Evolutionary conservation across 2,797 vertebrate species (phyloP), one percentile per base, ranked within the genome.

Genomic region (Psittacula echo): DNA sequence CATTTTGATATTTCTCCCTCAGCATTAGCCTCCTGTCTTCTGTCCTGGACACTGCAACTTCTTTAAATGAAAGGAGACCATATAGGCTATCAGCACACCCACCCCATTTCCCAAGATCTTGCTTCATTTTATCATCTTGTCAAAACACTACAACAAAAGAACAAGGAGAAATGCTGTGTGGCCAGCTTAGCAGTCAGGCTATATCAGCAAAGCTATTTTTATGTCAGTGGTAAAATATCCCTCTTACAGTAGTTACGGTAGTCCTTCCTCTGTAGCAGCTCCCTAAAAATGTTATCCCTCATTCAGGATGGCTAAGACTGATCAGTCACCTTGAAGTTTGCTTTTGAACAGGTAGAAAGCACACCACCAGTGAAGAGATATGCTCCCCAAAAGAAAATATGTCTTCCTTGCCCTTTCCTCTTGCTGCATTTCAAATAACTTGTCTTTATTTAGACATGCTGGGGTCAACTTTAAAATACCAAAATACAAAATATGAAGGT

Each of bases 361-460:
- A 62, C 0, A 7, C 12, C 65, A 45, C 44, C n/a, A 62, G 37
- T 11, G 48, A 29, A 91, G 58, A 87, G 27, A 53, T 20, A 66
- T 41, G 67, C 30, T 65, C 29, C 64, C 76, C 48, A 22, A 72
- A 82, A 83, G 67, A 54, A 82, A 82, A 75, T 50, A 30, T 0
- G 8, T 85, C 89, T 82, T 76, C 58, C 67, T 76, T 73, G 64
- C 76, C 76, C 72, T 88, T 90, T 93, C 64, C n/a, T 93, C 45
- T 64, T 44, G 64, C 50, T 88, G 45, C 42, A 88, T 79, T 88
- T 85, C 65, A 79, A 90, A 45, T 32, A 78, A 75, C 41, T 75
- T 68, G 30, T 74, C 75, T 91, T 73, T 85, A 82, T 90, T 75
- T 71, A 82, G 48, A 30, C 12, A 34, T 8, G 19, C 24, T 2